Conservation (phyloP, 2,797 vertebrate species). For the Epinephelus coioides region DNA sequence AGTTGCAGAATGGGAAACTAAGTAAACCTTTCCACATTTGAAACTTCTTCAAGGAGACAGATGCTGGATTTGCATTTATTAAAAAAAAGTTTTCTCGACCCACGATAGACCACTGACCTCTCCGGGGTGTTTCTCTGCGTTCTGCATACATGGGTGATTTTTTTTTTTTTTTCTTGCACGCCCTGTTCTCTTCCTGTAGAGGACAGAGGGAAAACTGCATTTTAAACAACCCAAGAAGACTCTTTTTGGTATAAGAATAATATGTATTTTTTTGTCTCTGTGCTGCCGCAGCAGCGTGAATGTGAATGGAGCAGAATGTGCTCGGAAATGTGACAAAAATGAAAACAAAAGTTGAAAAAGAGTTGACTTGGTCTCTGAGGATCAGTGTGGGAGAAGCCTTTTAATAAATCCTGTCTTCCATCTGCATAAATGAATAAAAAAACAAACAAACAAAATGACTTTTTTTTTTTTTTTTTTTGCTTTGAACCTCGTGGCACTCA, state of each 20-base stretch:
- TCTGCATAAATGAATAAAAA: slow-evolving; percentile 8
- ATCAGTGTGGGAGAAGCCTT: background rate
- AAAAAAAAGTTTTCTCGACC: slow-evolving; percentile 25
- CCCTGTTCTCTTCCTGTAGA: slow-evolving; percentile 13
- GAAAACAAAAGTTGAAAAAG: slow-evolving; percentile 2
- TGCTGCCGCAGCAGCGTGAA: slow-evolving; percentile 15
- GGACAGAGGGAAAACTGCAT: slow-evolving; percentile 12
- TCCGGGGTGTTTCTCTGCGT: slow-evolving; percentile 25
- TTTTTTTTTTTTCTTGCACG: background rate
- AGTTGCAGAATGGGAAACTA: slow-evolving; percentile 16
- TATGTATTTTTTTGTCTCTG: background rate
- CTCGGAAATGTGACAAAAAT: slow-evolving; percentile 24
- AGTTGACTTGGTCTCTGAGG: slow-evolving; percentile 24
- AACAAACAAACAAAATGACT: slow-evolving; percentile 3
- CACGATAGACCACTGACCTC: slow-evolving; percentile 23
- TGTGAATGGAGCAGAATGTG: slow-evolving; percentile 11
- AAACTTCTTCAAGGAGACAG: slow-evolving; percentile 19
- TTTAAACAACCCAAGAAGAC: slow-evolving; percentile 24
- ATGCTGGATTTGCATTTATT: slow-evolving; percentile 41
- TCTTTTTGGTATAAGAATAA: slow-evolving; percentile 18
- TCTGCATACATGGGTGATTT: slow-evolving; percentile 17
- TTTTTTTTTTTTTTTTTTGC: background rate
- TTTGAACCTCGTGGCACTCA: background rate
- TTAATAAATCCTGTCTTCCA: slow-evolving; percentile 13
- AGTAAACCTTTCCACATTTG: slow-evolving; percentile 27